Conservation (phyloP, 2,888 invertebrate genomes). For the Iselma pallidipennis region DNA sequence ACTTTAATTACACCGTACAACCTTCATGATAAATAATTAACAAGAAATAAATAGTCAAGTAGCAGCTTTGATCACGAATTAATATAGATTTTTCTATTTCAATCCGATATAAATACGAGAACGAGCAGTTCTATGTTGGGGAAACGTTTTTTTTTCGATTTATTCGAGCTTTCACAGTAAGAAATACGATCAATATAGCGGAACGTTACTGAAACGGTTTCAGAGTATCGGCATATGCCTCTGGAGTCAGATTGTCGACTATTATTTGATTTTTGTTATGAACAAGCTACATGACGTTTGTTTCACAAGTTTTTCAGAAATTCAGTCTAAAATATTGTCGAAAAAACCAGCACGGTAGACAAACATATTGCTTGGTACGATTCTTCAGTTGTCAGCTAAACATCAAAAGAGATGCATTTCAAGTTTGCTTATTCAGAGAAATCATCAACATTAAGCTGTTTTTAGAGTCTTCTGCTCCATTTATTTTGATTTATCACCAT, state of each 20-base stretch:
- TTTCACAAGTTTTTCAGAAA: no score
- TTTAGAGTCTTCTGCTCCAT: background rate
- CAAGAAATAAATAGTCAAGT: no score
- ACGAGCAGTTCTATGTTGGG: background rate
- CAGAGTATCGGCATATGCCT: background rate
- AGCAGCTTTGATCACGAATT: no score
- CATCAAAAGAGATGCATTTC: background rate
- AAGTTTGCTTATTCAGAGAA: background rate
- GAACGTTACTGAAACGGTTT: background rate
- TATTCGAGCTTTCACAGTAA: background rate
- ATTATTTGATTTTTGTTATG: background rate
- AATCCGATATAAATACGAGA: background rate
- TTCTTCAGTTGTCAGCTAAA: background rate
- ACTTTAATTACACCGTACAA: no score
- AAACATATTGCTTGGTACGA: no score
- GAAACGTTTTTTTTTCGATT: background rate
- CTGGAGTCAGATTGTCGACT: background rate
- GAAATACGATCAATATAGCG: background rate
- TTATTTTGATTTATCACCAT: slow-evolving; percentile 1
- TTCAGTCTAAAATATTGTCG: no score
- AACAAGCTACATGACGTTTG: no score
- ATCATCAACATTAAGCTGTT: slow-evolving; percentile 1
- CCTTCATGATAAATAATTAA: no score
- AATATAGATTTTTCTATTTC: background rate
- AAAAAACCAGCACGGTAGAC: no score